phyloP scores from a whole-genome alignment of 2,113 vertebrate genomes.

The Empidonax traillii region DNA sequence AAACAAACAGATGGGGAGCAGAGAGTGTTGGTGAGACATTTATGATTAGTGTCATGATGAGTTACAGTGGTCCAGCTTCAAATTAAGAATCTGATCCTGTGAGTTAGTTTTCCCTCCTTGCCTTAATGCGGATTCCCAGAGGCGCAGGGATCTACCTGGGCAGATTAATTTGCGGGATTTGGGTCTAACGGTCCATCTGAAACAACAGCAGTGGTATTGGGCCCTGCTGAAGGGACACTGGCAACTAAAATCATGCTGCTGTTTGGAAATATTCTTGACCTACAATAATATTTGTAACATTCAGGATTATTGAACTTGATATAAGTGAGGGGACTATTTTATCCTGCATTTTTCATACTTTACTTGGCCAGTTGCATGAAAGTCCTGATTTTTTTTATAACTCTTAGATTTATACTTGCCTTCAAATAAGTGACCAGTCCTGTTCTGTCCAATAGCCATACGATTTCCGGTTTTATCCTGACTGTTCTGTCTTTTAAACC shows the following conservation, averaged over 20 bases:
- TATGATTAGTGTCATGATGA: conserved; percentile 60
- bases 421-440: not conserved
- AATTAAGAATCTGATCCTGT: conserved; percentile 21
- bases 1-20: conserved; percentile 45
- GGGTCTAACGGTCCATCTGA: not conserved
- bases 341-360: not conserved
- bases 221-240: not conserved
- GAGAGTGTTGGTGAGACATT: conserved; percentile 10
- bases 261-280: not conserved
- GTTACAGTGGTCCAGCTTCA: conserved; percentile 53
- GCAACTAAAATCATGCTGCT: not conserved
- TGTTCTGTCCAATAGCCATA: not conserved
- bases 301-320: not conserved
- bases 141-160: not conserved
- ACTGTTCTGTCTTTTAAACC: not conserved
- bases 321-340: not conserved
- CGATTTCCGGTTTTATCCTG: not conserved
- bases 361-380: not conserved
- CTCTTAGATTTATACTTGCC: not conserved
- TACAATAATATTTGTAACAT: not conserved
- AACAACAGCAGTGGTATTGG: not conserved
- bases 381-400: not conserved
- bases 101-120: not conserved
- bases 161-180: not conserved
- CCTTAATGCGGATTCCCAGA: not conserved